Conservation (phyloP, 1,140 invertebrate species). For the Procambarus clarkii region DNA sequence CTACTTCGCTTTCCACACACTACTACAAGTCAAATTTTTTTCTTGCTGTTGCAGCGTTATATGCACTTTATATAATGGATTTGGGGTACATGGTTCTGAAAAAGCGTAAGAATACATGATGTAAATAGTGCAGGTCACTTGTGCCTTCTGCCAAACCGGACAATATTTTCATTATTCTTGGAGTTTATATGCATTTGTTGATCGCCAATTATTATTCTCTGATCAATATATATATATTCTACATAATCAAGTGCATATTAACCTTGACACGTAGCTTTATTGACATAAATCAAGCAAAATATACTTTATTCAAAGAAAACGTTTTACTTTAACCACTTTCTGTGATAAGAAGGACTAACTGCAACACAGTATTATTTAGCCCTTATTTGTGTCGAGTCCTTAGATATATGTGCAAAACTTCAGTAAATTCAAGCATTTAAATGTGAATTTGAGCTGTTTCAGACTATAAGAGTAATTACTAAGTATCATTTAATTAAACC, state of each 20-base stretch:
- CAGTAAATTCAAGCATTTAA: not conserved
- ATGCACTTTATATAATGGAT: not conserved
- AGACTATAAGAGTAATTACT: too few species aligned
- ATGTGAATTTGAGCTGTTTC: too few species aligned
- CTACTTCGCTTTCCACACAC: not conserved
- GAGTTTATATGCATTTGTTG: conserved; percentile 5
- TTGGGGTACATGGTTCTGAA: not conserved
- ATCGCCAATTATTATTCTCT: not conserved
- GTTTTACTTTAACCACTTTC: conserved; percentile 8
- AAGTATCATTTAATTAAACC: too few species aligned
- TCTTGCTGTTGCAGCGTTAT: not conserved
- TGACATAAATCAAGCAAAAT: conserved; percentile 36
- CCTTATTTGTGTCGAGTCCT: not conserved
- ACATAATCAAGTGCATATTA: not conserved
- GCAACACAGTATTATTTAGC: not conserved
- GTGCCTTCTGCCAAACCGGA: conserved; percentile 32
- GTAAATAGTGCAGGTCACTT: conserved; percentile 70
- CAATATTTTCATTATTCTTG: conserved; percentile 47
- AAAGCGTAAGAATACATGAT: conserved; percentile 68
- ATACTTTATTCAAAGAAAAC: conserved; percentile 51
- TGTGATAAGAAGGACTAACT: not conserved
- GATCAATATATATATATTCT: conserved; percentile 11
- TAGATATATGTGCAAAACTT: too few species aligned
- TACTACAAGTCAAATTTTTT: not conserved
- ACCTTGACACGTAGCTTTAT: not conserved